Conservation (phyloP, 64 coral and sea anemone species). For the Dendrophyllia cribrosa region DNA sequence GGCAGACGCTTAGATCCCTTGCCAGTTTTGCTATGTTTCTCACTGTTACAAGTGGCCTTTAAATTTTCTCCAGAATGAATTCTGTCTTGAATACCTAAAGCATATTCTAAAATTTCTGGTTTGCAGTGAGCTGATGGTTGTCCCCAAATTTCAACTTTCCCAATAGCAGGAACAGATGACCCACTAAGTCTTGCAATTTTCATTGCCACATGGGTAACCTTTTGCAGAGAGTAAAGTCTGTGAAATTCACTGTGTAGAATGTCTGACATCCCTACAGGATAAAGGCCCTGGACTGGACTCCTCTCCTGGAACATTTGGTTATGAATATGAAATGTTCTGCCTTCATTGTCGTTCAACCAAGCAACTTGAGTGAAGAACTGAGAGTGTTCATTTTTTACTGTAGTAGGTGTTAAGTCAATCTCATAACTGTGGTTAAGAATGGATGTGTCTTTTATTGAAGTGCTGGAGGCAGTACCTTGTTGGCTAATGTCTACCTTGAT, state of each 20-base stretch:
- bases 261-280: background rate
- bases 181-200: conserved; percentile 71
- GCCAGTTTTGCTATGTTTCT: background rate
- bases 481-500: background rate
- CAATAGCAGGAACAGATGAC: conserved; percentile 85
- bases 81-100: conserved; percentile 60
- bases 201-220: conserved; percentile 81
- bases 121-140: conserved; percentile 64
- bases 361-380: conserved; percentile 68
- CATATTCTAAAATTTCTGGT: conserved; percentile 47
- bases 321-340: conserved; percentile 60
- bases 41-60: background rate
- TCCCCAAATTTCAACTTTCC: conserved; percentile 88
- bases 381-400: conserved; percentile 73
- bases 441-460: background rate
- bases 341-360: conserved; percentile 53
- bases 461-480: background rate
- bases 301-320: conserved; percentile 75
- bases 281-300: conserved; percentile 3
- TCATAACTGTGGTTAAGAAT: conserved; percentile 57
- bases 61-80: background rate
- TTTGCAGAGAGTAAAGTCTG: conserved; percentile 48
- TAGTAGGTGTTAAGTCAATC: conserved; percentile 48
- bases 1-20: background rate
- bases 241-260: conserved; percentile 54